Conservation (phyloP, 2,888 invertebrate species). For the Acleris laterana region DNA sequence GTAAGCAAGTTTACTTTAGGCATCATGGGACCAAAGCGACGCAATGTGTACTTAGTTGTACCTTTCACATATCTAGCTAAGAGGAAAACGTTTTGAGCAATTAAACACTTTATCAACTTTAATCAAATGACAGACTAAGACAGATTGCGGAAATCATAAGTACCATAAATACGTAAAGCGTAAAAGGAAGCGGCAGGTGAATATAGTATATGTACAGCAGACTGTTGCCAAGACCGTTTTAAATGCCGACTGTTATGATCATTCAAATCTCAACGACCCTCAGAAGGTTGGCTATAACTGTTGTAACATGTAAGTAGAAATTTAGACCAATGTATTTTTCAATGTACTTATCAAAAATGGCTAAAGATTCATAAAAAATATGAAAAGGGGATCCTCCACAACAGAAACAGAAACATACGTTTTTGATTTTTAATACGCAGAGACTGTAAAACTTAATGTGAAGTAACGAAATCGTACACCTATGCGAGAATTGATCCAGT, state of each 20-base stretch:
- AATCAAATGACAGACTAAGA: slow-evolving; percentile 2
- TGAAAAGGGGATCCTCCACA: no score
- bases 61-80: no score
- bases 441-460: no score
- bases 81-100: no score
- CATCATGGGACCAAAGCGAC: slow-evolving; percentile 1
- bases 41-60: background rate
- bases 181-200: slow-evolving; percentile 23
- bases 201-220: slow-evolving; percentile 4
- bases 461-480: no score
- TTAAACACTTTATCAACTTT: no score
- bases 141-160: slow-evolving; percentile 7
- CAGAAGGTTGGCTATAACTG: slow-evolving; percentile 16
- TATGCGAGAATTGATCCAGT: no score
- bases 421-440: no score
- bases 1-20: slow-evolving; percentile 8
- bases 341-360: no score
- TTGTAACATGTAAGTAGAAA: background rate
- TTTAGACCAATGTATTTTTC: background rate
- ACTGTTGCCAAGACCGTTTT: slow-evolving; percentile 27
- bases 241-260: slow-evolving; percentile 7
- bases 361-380: no score
- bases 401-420: no score
- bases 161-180: background rate
- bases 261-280: slow-evolving; percentile 20